Evolutionary conservation across 2,797 vertebrate species (phyloP), one percentile per base, ranked within the genome.

Genomic region (Sarcoramphus papa): DNA sequence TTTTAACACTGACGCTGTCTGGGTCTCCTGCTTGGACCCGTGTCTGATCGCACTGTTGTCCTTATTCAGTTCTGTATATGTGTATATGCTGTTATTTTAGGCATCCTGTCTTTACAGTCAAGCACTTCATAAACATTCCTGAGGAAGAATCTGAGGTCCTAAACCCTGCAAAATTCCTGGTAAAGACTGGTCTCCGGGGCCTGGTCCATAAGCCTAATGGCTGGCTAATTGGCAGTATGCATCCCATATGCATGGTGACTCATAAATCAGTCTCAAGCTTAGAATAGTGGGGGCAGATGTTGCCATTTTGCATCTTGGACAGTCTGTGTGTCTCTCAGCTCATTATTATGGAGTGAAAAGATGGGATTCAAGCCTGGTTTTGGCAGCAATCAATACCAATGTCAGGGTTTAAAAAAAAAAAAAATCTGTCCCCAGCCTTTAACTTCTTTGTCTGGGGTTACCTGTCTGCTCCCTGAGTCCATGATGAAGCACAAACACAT

Each of bases 51-150:
- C 56, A 6, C 35, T 19, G 22, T 5, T 78, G 59, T 67, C 67
- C 68, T 70, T 22, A 51, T 20, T 67, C 51, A 31, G 54, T 11
- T 56, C 90, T 37, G 9, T 18, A 4, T 41, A 2, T 23, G 22
- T 40, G 27, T 35, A 54, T 19, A 30, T 80, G 65, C 63, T 89
- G 43, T 17, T 89, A 73, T 76, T 90, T 79, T 31, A 85, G 59
- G 65, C 72, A 67, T 47, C 33, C 73, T 74, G 51, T 37, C 84
- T 69, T 60, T 87, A 67, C 72, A 88, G 72, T 60, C 72, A 85
- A 85, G 69, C 91, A 94, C 87, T 94, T 90, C 78, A 93, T 88
- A 93, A 95, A 94, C 48, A 92, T 96, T 96, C 78, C 91, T 41
- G 43, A 60, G 70, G 86, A 88, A 72, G 60, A 80, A 90, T 83